Evolutionary conservation across 2,797 vertebrate genomes (phyloP), one percentile per base, ranked within the genome.

Genomic region (Lithobates sylvaticus): DNA sequence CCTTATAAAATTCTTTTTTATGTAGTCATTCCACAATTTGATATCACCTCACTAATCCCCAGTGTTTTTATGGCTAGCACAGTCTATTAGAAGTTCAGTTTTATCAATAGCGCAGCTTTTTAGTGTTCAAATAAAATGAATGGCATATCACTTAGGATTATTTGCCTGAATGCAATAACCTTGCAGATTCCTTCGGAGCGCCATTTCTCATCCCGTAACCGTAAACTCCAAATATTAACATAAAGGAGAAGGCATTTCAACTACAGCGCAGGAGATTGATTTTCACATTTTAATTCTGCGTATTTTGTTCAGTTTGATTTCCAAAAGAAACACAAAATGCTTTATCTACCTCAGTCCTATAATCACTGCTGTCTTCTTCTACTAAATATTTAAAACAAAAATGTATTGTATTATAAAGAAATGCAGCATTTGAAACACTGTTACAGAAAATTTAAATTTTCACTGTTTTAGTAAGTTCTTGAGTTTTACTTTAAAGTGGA

Each of bases 41-140:
- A 64, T 74, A 73, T 82, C 54, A 13, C 54, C 21, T 32, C 69
- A 9, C 54, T 73, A 82, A 82, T 73, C 80, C 54, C 50, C 34
- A 18, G 32, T n/a, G 29, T 50, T 73, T 39, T 81, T 64, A 64
- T 42, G 71, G 39, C 79, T 4, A 64, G 50, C 69, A 23, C 79
- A 13, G 79, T 39, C 70, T 74, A 82, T 74, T 64, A 72, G 70
- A 54, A 44, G 70, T 27, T 9, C 7, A 42, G 67, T 26, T 27
- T 74, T 82, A 82, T 73, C 80, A 73, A 74, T 23, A 42, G 70
- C 27, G 32, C 50, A 27, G 70, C 50, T 82, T 44, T 82, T 82
- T 61, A 64, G 23, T 29, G 50, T 42, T 44, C 15, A 58, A 61
- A 65, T 81, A 81, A 72, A 74, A 81, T 26, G 70, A 74, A 58